phyloP scores from a whole-genome alignment of 2,888 invertebrate species.

The Spilarctia lutea region DNA sequence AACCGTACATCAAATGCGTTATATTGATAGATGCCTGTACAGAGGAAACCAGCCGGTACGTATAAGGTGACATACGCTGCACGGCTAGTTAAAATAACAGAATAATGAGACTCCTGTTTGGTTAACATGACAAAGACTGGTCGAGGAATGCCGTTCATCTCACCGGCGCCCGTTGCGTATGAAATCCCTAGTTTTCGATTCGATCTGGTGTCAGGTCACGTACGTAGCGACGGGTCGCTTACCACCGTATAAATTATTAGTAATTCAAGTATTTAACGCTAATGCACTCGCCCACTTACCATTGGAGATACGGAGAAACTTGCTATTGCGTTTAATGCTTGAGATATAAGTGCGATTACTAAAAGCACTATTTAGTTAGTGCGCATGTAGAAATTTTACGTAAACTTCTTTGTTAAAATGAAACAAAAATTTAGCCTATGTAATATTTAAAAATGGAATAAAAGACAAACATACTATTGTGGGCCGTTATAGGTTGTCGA shows the following conservation, averaged over 20 bases:
- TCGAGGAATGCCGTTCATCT: slow-evolving; percentile 77
- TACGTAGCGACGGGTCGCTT: slow-evolving; percentile 49
- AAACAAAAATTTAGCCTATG: not conserved
- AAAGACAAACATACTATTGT: not conserved
- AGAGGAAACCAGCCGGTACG: slow-evolving; percentile 40
- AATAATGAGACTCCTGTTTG: slow-evolving; percentile 80
- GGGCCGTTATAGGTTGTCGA: too few relatives aligned
- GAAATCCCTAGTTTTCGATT: slow-evolving; percentile 72
- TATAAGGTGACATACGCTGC: slow-evolving; percentile 38
- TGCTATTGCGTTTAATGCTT: slow-evolving; percentile 4
- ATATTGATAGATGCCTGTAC: slow-evolving; percentile 24
- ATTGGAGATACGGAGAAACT: slow-evolving; percentile 36
- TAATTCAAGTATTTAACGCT: slow-evolving; percentile 51
- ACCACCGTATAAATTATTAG: slow-evolving; percentile 52
- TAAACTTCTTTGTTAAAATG: not conserved
- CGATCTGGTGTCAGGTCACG: slow-evolving; percentile 78
- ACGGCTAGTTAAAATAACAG: slow-evolving; percentile 83
- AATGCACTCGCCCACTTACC: slow-evolving; percentile 26
- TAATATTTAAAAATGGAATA: not conserved
- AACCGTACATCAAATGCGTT: slow-evolving; percentile 33
- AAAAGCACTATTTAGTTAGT: not conserved
- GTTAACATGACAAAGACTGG: slow-evolving; percentile 82
- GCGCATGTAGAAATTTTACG: not conserved
- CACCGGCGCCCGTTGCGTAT: slow-evolving; percentile 70
- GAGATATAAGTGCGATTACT: slow-evolving; percentile 6